A percentile compares a stretch with the other conserved stretches of the same genome.
phyloP scores from a whole-genome alignment of 2,113 vertebrate genomes.

The Naja naja region DNA sequence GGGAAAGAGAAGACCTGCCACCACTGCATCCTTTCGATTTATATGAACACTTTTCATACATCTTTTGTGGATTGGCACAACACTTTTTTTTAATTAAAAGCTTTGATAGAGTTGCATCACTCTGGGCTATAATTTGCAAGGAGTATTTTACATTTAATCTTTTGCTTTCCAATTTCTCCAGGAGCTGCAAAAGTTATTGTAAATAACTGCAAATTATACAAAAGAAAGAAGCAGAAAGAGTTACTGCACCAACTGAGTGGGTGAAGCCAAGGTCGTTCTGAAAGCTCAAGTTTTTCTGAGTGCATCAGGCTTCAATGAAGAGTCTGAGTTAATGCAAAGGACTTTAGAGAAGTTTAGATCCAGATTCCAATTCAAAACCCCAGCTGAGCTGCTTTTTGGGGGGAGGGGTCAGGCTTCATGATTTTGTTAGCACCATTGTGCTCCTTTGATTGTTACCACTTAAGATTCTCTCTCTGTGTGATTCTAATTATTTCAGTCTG shows the following conservation, averaged over 20 bases:
- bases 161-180: neutral
- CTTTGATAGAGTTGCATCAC: too few relatives aligned
- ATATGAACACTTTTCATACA: neutral
- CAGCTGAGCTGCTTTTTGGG: neutral
- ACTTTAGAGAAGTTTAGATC: conserved; percentile 11
- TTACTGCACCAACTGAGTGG: neutral
- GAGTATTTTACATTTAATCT: neutral
- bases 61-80: neutral
- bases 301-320: neutral
- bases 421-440: conserved; percentile 4
- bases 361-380: conserved; percentile 8
- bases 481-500: neutral
- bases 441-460: conserved; percentile 5
- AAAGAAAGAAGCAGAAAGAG: neutral
- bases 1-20: neutral
- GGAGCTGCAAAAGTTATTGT: neutral
- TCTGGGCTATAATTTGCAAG: rapidly evolving
- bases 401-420: conserved; percentile 3
- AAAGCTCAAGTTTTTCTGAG: neutral
- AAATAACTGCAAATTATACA: neutral
- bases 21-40: neutral
- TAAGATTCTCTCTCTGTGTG: conserved; percentile 5
- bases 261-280: neutral
- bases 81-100: neutral
- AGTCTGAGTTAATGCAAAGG: neutral